Evolutionary conservation across 2,888 invertebrate genomes (phyloP).

Genomic region (Creontiades dilutus): DNA sequence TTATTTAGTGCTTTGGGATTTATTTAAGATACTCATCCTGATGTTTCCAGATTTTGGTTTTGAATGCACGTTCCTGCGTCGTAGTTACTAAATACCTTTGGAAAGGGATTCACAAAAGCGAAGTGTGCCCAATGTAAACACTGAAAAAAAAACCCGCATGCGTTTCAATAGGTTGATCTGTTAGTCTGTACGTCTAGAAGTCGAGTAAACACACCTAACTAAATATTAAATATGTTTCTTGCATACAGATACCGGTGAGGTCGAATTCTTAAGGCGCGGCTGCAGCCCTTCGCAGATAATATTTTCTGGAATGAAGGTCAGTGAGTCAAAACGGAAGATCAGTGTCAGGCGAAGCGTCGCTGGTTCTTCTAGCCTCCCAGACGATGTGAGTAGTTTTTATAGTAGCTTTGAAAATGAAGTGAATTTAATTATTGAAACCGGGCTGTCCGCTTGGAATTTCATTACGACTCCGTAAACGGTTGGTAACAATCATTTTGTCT

Average conservation of each 20-base stretch:
- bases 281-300: background rate
- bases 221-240: background rate
- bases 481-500: too few relatives aligned
- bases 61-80: too few relatives aligned
- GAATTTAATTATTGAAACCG: too few relatives aligned
- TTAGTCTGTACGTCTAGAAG: background rate
- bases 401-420: too few relatives aligned
- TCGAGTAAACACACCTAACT: conserved; percentile 30
- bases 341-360: background rate
- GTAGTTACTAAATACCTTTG: too few relatives aligned
- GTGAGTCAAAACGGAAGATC: background rate
- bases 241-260: background rate
- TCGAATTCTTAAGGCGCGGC: background rate
- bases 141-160: background rate
- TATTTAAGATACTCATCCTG: too few relatives aligned
- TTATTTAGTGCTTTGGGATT: too few relatives aligned
- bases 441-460: too few relatives aligned
- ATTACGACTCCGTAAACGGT: too few relatives aligned
- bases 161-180: background rate
- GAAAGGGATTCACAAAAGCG: too few relatives aligned
- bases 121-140: conserved; percentile 4
- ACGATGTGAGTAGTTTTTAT: background rate
- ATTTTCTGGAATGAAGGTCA: background rate
- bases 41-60: too few relatives aligned
- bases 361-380: background rate